Evolutionary conservation across 2,797 vertebrate species (phyloP).

Genomic region (Crocidura indochinensis): DNA sequence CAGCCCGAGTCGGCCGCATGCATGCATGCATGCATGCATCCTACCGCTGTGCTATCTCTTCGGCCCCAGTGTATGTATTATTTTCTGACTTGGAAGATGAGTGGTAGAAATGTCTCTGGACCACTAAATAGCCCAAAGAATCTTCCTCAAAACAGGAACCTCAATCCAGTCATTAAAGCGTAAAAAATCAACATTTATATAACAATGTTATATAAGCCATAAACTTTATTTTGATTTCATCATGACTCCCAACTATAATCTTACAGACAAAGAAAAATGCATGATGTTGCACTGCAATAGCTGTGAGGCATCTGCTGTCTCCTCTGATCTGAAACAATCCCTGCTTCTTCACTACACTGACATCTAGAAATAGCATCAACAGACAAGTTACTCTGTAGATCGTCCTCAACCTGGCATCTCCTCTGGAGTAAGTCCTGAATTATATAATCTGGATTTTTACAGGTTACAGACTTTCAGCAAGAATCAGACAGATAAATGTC

Average conservation of each 20-base stretch:
- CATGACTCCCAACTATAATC: constrained; percentile 32
- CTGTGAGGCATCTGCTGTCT: neutral
- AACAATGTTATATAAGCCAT: constrained; percentile 40
- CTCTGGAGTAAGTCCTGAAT: neutral
- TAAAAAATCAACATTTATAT: constrained; percentile 42
- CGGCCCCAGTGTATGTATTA: neutral
- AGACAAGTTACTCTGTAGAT: constrained; percentile 13
- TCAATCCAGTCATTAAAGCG: constrained; percentile 22
- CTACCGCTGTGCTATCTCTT: too few species aligned
- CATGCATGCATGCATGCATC: too few species aligned
- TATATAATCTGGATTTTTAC: too few species aligned
- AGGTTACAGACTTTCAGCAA: neutral
- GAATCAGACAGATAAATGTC: neutral
- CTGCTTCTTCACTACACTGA: neutral
- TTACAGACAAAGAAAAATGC: constrained; percentile 48
- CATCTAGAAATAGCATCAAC: constrained; percentile 26
- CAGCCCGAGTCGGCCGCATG: neutral
- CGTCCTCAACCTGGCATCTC: neutral
- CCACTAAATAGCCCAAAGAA: neutral
- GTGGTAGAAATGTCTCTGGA: neutral
- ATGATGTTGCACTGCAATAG: neutral
- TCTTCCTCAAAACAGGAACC: constrained; percentile 51
- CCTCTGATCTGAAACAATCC: constrained; percentile 25
- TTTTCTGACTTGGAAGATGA: neutral
- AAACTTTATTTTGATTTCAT: constrained; percentile 46